phyloP scores from a whole-genome alignment of 1,140 invertebrate genomes.

The Neotoxoptera formosana region DNA sequence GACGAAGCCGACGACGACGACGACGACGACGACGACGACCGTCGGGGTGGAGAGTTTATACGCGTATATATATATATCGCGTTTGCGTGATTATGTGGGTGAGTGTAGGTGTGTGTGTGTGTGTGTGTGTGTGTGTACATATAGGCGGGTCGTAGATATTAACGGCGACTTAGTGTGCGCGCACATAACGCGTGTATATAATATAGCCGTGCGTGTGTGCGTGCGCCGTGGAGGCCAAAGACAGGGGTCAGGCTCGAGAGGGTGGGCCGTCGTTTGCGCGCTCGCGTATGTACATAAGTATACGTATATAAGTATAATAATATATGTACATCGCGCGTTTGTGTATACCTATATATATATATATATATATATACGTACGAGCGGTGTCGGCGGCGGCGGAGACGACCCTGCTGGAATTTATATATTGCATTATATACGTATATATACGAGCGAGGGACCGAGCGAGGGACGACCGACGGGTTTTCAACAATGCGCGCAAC shows the following conservation, averaged over 20 bases:
- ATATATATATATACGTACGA: not conserved
- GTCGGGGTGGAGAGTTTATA: not conserved
- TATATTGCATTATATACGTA: not conserved
- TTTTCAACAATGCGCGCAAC: slow-evolving; percentile 49
- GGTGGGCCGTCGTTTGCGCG: slow-evolving; percentile 11
- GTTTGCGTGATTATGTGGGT: no score
- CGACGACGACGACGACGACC: not conserved
- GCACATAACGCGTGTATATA: no score
- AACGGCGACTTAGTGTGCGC: not conserved
- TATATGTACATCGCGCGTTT: no score
- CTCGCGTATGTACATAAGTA: not conserved
- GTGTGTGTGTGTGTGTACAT: not conserved
- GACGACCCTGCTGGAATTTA: slow-evolving; percentile 50
- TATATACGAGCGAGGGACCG: not conserved
- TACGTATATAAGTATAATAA: no score
- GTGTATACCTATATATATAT: no score
- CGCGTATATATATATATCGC: no score
- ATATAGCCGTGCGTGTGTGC: not conserved
- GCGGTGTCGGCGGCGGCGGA: not conserved
- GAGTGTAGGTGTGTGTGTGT: no score
- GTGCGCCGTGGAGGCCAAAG: not conserved
- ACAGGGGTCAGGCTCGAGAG: slow-evolving; percentile 38
- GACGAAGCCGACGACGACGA: not conserved
- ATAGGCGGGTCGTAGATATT: not conserved
- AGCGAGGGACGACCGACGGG: slow-evolving; percentile 42